These are phyloP conservation scores for Microcebus griseorufus DNA, from an alignment of 2,113 vertebrate genomes.

Conservation along the genomic window DNA sequence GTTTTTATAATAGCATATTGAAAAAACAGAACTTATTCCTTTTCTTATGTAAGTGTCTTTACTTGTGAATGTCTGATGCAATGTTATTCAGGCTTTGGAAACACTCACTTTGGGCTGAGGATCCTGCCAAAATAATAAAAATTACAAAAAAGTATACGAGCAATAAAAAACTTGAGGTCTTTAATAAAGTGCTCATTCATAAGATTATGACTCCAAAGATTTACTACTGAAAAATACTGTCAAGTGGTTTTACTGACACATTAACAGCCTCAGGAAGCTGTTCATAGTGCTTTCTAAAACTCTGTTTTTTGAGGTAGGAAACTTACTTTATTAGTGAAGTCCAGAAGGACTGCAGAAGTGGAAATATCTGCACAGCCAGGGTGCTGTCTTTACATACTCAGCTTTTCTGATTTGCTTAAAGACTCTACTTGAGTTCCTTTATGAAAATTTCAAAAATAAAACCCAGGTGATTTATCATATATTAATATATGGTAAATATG, in stretches of 20 bases:
- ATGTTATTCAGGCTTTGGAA: constrained; percentile 43
- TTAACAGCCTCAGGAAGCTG: background rate
- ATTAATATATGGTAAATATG: background rate
- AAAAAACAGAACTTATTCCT: background rate
- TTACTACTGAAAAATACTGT: constrained; percentile 62
- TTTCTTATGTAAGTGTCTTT: constrained; percentile 59
- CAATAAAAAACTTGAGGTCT: constrained; percentile 55
- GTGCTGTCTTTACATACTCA: background rate
- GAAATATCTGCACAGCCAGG: background rate
- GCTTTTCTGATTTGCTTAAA: background rate
- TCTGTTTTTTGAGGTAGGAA: constrained; percentile 57
- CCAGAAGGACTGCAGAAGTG: background rate
- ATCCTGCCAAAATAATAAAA: constrained; percentile 70
- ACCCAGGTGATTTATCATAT: background rate
- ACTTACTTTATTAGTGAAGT: constrained; percentile 28
- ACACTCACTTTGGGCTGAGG: constrained; percentile 15
- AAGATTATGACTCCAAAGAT: constrained; percentile 42
- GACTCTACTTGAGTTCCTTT: background rate
- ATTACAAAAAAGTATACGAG: constrained; percentile 43
- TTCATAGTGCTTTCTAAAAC: constrained; percentile 37
- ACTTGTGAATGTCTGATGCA: constrained; percentile 44
- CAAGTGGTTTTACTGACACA: constrained; percentile 36
- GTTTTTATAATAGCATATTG: background rate
- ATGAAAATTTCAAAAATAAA: background rate
- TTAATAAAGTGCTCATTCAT: constrained; percentile 73